Evolutionary conservation across 2,888 invertebrate species (phyloP).

Genomic region (Tetropium fuscum): DNA sequence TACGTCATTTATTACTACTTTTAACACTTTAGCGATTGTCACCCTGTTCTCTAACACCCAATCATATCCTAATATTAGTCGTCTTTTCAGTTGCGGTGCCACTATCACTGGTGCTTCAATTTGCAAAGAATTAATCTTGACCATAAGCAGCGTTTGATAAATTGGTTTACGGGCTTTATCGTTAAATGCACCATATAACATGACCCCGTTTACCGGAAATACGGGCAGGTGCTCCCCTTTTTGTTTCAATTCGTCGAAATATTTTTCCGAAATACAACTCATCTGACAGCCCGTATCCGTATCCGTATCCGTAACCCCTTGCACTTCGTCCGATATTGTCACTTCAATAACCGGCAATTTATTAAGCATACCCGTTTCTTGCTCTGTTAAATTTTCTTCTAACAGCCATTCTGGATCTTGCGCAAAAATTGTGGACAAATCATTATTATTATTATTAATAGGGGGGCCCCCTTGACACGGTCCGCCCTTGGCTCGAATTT

Average conservation of each 20-base stretch:
- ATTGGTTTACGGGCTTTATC: constrained; percentile 13
- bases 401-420: not conserved
- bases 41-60: constrained; percentile 1
- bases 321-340: not conserved
- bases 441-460: not conserved
- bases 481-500: too few species aligned
- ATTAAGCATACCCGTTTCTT: not conserved
- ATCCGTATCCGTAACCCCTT: not conserved
- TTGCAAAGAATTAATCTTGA: not conserved
- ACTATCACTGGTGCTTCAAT: constrained; percentile 5
- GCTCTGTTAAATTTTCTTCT: not conserved
- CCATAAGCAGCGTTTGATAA: not conserved
- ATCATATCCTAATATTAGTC: constrained; percentile 12
- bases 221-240: not conserved
- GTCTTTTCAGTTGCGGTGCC: constrained; percentile 7
- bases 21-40: not conserved
- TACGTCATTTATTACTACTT: not conserved
- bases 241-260: not conserved
- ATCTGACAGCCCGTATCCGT: constrained; percentile 12
- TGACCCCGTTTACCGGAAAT: constrained; percentile 13
- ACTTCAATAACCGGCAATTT: constrained; percentile 7
- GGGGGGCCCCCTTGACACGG: too few species aligned
- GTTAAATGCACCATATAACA: constrained; percentile 10
- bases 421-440: not conserved
- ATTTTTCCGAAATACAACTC: constrained; percentile 9